Evolutionary conservation across 2,888 invertebrate genomes (phyloP).

Genomic region (Cephus rjabovi): DNA sequence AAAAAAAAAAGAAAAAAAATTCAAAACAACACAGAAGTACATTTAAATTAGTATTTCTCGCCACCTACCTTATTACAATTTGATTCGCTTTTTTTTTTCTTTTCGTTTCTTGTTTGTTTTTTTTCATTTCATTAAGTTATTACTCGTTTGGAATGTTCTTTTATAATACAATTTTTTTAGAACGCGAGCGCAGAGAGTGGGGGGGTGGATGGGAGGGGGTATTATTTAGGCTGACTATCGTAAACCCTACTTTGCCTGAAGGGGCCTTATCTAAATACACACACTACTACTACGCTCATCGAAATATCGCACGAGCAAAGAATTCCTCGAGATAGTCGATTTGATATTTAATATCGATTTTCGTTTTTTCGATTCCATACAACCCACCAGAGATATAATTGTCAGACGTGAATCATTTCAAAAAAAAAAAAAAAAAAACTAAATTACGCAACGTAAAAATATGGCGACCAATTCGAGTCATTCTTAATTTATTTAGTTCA

Average conservation of each 20-base stretch:
- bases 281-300: neutral
- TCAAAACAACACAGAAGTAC: conserved; percentile 27
- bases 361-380: too few relatives aligned
- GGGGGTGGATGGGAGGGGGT: neutral
- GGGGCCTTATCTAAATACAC: neutral
- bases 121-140: conserved; percentile 2
- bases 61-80: conserved; percentile 28
- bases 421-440: neutral
- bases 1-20: conserved; percentile 7
- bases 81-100: conserved; percentile 11
- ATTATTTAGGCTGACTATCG: neutral
- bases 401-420: neutral
- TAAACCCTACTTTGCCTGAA: neutral
- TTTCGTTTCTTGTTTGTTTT: neutral
- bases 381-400: neutral
- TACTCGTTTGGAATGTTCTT: conserved; percentile 42
- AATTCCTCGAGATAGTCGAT: neutral
- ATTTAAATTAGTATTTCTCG: conserved; percentile 31
- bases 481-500: neutral
- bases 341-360: neutral
- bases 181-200: conserved; percentile 6
- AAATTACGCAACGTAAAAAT: neutral
- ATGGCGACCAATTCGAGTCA: neutral
- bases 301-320: neutral
- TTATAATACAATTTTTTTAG: conserved; percentile 38